Evolutionary conservation across 2,113 vertebrate species (phyloP), one percentile per base, ranked within the genome.

Genomic region (Trematocara zebra): DNA sequence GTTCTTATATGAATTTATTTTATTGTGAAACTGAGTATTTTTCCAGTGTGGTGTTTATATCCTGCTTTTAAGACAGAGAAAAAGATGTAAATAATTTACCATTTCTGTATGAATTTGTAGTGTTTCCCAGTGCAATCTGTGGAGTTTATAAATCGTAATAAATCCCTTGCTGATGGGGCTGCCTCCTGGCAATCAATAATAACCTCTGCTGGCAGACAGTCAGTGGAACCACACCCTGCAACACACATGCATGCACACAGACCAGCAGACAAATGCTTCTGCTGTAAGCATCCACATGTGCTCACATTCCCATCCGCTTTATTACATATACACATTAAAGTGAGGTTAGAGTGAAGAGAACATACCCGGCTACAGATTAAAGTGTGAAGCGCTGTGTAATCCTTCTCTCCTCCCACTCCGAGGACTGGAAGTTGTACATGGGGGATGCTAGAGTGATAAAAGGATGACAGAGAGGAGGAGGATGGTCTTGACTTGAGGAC

Each of bases 111-210:
- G 82, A 86, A 44, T 69, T 17, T 64, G 26, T 61, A 80, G 59
- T 83, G 78, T 87, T 89, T 90, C 59, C 79, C 49, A 33, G 23
- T 11, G 33, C 59, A 57, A 86, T 26, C 56, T 87, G 87, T 82
- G 78, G 33, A 4, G 40, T 42, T 90, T 82, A 88, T 92, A 88
- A 89, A 89, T 89, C 57, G 10, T 90, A 88, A 89, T 89, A 92
- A 88, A 85, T 3, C 35, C 12, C 83, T 17, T 2, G 80, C 67
- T 91, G 80, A 92, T 79, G 78, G 85, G 86, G 85, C 84, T 84
- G 74, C 84, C 85, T 89, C 82, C 85, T 88, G 81, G 81, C 81
- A 83, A 89, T 93, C 90, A 92, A 91, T 93, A 93, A 88, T 79
- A 80, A 85, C 47, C 42, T 14, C 91, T 67, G 53, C 79, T 91